These are phyloP conservation scores for Nothoprocta pentlandii DNA, from an alignment of 2,113 vertebrate species.

Conservation along the genomic window DNA sequence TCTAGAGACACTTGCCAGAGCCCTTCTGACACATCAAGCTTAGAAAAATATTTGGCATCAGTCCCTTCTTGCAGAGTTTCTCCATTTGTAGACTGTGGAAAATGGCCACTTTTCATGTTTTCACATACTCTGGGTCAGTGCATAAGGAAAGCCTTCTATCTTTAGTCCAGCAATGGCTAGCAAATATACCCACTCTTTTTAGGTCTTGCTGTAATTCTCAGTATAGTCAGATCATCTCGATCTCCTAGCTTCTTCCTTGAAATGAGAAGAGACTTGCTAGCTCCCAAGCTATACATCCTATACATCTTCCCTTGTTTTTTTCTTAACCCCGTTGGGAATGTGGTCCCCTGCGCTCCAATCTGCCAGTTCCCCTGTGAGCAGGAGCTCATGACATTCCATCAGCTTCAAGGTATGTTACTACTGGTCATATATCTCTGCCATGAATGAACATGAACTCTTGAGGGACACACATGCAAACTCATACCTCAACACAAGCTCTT, in stretches of 20 bases:
- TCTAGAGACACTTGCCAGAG: conserved; percentile 64
- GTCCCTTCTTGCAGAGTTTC: conserved; percentile 58
- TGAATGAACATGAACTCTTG: neutral
- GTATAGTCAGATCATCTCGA: neutral
- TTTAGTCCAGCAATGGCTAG: conserved; percentile 42
- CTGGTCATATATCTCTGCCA: neutral
- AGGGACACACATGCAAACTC: neutral
- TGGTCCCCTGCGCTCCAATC: neutral
- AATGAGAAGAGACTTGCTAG: neutral
- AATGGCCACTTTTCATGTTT: conserved; percentile 54
- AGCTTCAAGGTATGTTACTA: neutral
- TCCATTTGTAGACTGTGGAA: conserved; percentile 57
- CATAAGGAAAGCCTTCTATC: conserved; percentile 39
- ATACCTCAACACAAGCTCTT: neutral
- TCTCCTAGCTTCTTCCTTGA: neutral
- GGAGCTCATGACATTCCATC: neutral
- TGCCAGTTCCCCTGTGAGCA: neutral
- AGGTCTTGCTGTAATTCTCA: neutral
- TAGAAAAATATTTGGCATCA: conserved; percentile 68
- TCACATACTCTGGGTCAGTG: conserved; percentile 46
- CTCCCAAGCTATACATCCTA: neutral
- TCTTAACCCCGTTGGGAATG: neutral
- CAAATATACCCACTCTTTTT: neutral
- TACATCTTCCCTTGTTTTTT: neutral
- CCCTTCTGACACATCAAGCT: conserved; percentile 65